These are phyloP conservation scores for Pelodiscus sinensis DNA, from an alignment of 2,113 vertebrate genomes.

Conservation along the genomic window DNA sequence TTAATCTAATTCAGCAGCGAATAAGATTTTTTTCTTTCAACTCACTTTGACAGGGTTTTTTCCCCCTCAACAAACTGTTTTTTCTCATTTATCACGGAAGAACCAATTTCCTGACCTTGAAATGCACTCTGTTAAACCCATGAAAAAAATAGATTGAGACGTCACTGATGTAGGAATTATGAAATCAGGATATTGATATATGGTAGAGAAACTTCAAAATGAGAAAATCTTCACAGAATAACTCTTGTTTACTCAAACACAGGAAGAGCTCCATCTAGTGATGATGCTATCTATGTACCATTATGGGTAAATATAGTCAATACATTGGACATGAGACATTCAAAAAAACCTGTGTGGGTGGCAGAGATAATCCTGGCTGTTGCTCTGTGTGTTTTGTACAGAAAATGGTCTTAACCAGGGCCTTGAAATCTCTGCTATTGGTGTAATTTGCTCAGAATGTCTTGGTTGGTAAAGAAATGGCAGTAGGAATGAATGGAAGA, in stretches of 20 bases:
- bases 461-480: neutral
- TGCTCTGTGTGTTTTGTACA: neutral
- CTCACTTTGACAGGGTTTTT: neutral
- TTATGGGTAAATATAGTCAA: neutral
- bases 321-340: neutral
- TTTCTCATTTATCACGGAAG: conserved; percentile 20
- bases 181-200: neutral
- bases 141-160: conserved; percentile 26
- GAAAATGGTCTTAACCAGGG: neutral
- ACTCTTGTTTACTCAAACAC: neutral
- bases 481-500: neutral
- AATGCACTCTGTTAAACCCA: conserved; percentile 2
- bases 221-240: neutral
- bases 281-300: neutral
- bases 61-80: conserved; percentile 11
- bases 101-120: conserved; percentile 35
- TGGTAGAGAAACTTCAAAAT: neutral
- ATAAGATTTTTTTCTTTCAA: conserved; percentile 37
- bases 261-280: neutral
- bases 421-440: neutral
- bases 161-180: conserved; percentile 19
- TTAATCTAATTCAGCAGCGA: conserved; percentile 53
- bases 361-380: neutral
- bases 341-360: neutral
- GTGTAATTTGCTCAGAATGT: neutral